Conservation (phyloP, 1,140 invertebrate species). For the Anastatus disparis region DNA sequence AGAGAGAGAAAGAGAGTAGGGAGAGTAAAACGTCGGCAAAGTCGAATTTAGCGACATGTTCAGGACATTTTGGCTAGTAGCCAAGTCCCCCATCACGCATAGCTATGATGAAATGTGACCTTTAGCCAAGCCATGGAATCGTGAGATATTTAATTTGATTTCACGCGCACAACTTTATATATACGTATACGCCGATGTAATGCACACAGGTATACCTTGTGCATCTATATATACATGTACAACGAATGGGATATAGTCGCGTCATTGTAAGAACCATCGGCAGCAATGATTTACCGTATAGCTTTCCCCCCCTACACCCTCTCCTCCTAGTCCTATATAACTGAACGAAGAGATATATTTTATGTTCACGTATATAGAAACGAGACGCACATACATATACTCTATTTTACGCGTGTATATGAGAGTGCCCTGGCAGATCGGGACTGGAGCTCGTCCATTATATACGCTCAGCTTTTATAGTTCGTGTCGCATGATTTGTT, state of each 20-base stretch:
- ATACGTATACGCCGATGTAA: too few relatives aligned
- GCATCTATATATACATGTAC: too few relatives aligned
- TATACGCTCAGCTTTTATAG: neutral
- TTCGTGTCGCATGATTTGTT: slow-evolving; percentile 48
- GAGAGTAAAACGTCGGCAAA: too few relatives aligned
- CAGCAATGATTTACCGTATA: slow-evolving; percentile 29
- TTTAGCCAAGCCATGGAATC: slow-evolving; percentile 46
- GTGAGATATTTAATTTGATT: slow-evolving; percentile 57
- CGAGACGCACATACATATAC: too few relatives aligned
- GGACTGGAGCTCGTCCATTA: neutral
- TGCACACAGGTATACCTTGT: too few relatives aligned
- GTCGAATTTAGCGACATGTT: slow-evolving; percentile 50
- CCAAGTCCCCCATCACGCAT: slow-evolving; percentile 41
- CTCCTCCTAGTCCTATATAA: neutral
- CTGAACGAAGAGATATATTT: slow-evolving; percentile 12
- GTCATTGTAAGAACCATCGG: slow-evolving; percentile 17
- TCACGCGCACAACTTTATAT: slow-evolving; percentile 39
- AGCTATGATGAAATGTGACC: slow-evolving; percentile 38
- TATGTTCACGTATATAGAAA: neutral
- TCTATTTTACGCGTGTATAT: neutral
- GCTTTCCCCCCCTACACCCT: too few relatives aligned
- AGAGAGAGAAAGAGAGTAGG: too few relatives aligned
- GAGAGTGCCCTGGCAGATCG: too few relatives aligned
- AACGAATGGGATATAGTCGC: neutral
- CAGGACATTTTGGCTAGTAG: slow-evolving; percentile 45